Conservation (phyloP, 1,140 invertebrate species). For the Aphaenogaster floridana region DNA sequence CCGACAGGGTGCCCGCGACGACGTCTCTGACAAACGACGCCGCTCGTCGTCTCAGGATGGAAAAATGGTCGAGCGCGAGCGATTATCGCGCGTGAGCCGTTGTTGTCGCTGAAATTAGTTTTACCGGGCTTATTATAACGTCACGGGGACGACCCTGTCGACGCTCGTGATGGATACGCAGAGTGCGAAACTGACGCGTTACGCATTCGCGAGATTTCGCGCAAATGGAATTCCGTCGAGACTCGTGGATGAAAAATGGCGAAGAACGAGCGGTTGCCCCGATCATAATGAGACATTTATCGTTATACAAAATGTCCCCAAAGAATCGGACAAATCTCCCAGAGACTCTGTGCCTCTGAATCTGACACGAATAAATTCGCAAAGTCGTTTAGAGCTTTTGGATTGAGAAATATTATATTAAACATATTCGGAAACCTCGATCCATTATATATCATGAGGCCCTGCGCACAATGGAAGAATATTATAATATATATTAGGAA, state of each 20-base stretch:
- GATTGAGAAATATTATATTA: neutral
- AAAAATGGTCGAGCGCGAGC: constrained; percentile 44
- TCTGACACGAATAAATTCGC: neutral
- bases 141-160: neutral
- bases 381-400: neutral
- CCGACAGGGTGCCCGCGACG: constrained; percentile 49
- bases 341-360: neutral
- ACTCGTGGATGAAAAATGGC: constrained; percentile 49
- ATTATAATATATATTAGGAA: no score
- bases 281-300: constrained; percentile 49
- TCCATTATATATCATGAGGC: no score
- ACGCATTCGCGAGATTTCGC: constrained; percentile 31
- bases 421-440: neutral
- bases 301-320: neutral
- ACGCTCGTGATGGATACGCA: constrained; percentile 50
- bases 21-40: constrained; percentile 61
- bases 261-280: neutral
- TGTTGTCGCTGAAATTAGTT: constrained; percentile 66
- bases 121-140: constrained; percentile 28
- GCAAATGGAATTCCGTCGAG: constrained; percentile 41
- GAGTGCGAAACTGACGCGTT: constrained; percentile 44
- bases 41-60: constrained; percentile 32
- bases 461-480: no score
- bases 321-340: constrained; percentile 13
- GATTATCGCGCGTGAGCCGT: constrained; percentile 43